These are phyloP conservation scores for Hippocampus abdominalis DNA, from an alignment of 2,113 vertebrate genomes.

Conservation along the genomic window DNA sequence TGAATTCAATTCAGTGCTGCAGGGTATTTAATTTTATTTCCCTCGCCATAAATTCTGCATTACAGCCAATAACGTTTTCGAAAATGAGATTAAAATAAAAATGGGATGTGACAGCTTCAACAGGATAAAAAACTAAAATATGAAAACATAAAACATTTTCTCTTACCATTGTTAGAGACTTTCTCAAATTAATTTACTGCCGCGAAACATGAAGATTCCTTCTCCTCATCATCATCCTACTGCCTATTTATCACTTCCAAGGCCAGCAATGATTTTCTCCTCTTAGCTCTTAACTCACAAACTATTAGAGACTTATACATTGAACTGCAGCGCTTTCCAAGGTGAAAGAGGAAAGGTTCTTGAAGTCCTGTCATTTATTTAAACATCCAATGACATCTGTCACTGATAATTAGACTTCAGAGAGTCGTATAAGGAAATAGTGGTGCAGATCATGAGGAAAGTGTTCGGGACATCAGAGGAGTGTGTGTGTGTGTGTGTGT, in stretches of 20 bases:
- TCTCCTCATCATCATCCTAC: constrained; percentile 30
- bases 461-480: constrained; percentile 37
- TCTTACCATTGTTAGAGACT: neutral
- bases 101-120: neutral
- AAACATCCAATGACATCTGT: constrained; percentile 46
- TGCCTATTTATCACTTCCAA: constrained; percentile 35
- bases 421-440: constrained; percentile 44
- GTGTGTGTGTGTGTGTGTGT: neutral
- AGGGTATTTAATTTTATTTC: neutral
- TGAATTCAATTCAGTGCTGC: neutral
- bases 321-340: constrained; percentile 32
- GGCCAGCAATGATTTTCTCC: constrained; percentile 21
- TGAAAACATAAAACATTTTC: neutral
- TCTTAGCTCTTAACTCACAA: constrained; percentile 40
- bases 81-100: neutral
- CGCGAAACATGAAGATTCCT: constrained; percentile 33
- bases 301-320: constrained; percentile 46
- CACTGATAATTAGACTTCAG: constrained; percentile 60
- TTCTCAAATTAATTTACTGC: constrained; percentile 39
- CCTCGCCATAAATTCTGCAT: neutral
- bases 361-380: constrained; percentile 46
- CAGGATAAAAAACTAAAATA: neutral
- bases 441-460: constrained; percentile 50
- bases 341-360: constrained; percentile 32
- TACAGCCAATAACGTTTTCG: neutral